Percentiles rank a stretch among this genome's conserved stretches.
Evolutionary conservation across 2,888 invertebrate genomes (phyloP).

Genomic region (Trachelus stipa): DNA sequence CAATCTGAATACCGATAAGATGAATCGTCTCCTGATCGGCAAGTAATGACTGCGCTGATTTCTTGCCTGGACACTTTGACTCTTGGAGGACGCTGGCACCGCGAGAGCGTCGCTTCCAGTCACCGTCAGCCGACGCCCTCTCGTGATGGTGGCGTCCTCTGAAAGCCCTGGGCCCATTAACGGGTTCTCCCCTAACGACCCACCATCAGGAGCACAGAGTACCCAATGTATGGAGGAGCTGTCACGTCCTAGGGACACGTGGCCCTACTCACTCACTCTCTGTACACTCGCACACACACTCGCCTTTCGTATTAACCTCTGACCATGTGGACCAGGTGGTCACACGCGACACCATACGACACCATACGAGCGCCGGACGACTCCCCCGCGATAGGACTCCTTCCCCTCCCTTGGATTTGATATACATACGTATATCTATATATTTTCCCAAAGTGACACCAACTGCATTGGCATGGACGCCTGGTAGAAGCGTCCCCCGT

Average conservation of each 20-base stretch:
- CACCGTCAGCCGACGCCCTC: conserved; percentile 46
- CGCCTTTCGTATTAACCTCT: conserved; percentile 11
- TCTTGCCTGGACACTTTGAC: conserved; percentile 17
- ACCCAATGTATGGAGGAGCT: too few relatives aligned
- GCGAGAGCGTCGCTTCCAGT: too few relatives aligned
- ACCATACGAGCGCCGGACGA: conserved; percentile 38
- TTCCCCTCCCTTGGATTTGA: too few relatives aligned
- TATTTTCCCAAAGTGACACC: conserved; percentile 26
- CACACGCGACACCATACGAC: conserved; percentile 37
- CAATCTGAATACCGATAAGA: conserved; percentile 60
- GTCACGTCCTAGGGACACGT: too few relatives aligned
- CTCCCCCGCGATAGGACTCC: conserved; percentile 21
- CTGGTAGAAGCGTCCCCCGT: conserved; percentile 53
- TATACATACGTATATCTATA: too few relatives aligned
- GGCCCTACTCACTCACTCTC: not conserved
- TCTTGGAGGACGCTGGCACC: too few relatives aligned
- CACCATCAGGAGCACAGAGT: too few relatives aligned
- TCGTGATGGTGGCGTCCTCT: conserved; percentile 28
- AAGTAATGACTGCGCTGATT: conserved; percentile 52
- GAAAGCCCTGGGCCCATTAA: conserved; percentile 20
- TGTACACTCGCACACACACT: not conserved
- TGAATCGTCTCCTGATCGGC: conserved; percentile 56
- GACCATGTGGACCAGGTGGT: conserved; percentile 34
- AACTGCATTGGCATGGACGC: conserved; percentile 45
- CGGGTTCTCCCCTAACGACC: conserved; percentile 11